A percentile compares a stretch with the other conserved stretches of the same genome.
Conservation (phyloP, 2,113 vertebrate species). For the Mionectes macconnelli region DNA sequence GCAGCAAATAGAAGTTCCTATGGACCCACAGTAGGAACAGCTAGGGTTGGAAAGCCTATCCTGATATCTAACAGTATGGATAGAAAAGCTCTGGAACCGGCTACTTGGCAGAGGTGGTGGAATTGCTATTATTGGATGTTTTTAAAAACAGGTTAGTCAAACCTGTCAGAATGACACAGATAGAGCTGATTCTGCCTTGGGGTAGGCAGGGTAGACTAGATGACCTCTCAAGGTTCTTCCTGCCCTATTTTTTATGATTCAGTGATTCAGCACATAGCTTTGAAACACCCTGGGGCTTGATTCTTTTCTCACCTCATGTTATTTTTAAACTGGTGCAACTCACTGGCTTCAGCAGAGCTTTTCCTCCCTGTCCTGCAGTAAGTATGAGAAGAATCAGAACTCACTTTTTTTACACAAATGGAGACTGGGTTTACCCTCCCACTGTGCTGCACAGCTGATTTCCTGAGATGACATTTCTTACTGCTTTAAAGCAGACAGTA, state of each 20-base stretch:
- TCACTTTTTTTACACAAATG: background rate
- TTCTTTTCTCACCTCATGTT: slow-evolving; percentile 43
- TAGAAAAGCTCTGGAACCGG: background rate
- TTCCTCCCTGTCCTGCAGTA: background rate
- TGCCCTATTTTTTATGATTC: slow-evolving; percentile 52
- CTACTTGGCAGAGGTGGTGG: background rate
- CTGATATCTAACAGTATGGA: background rate
- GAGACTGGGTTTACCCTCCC: background rate
- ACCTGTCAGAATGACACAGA: slow-evolving; percentile 34
- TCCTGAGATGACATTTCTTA: background rate
- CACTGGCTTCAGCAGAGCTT: slow-evolving; percentile 14
- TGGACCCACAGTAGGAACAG: background rate
- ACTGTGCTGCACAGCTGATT: background rate
- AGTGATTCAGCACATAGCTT: slow-evolving; percentile 50
- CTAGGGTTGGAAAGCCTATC: background rate
- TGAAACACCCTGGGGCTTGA: slow-evolving; percentile 39
- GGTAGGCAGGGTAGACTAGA: slow-evolving; percentile 22
- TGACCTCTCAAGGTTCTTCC: slow-evolving; percentile 48
- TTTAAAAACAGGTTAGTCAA: slow-evolving; percentile 39
- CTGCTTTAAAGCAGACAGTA: background rate
- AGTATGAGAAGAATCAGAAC: slow-evolving; percentile 7
- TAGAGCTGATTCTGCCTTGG: slow-evolving; percentile 46
- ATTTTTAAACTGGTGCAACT: slow-evolving; percentile 57
- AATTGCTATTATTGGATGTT: background rate
- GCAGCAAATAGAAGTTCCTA: background rate